Base-by-base conservation (phyloP, 2,113 vertebrate genomes). In the Sterrhoptilus dennistouni region DNA sequence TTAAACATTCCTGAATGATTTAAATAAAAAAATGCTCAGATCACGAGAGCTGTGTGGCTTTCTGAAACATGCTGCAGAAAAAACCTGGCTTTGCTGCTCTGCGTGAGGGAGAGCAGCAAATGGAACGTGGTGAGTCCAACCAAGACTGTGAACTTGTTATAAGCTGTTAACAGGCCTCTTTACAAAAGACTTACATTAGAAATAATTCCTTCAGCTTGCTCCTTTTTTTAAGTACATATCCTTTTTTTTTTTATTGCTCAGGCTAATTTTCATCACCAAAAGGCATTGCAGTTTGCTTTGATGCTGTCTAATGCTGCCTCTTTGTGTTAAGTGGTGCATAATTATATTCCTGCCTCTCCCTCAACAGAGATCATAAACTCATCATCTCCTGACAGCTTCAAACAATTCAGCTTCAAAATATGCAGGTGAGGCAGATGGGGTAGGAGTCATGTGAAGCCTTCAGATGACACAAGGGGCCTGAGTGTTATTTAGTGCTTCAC, bases 1-100 rank as follows among this genome's bases (percentile, higher is more conserved):
- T 88, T 76, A 94, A 95, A 82, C 81, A 91, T 91, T 95, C 82
- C 95, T 83, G 82, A 94, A 75, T 64, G 59, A 93, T 87, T 87
- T 38, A 84, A 59, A 76, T 31, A 12, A 59, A 72, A 86, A 87
- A 93, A 57, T 9, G 20, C 69, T 90, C 24, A 4, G 49, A 60
- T 44, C 52, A 33, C 72, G 5, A 81, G 74, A 82, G 70, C 38
- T 21, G 27, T 33, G 42, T 3, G 0, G 60, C 56, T 89, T 89
- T 90, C 71, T 74, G 80, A 86, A 90, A 75, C 1, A 24, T 21
- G 28, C 49, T 33, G 38, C 29, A 80, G 66, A 35, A 87, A 88
- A 89, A 79, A 52, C 16, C 52, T 83, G 31, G 28, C 49, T 86
- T 38, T 42, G 47, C 40, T 52, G 40, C 47, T 53, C 69, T 9